Percentiles rank a stretch among this genome's conserved stretches.
These are phyloP conservation scores for Hippotragus niger DNA, from an alignment of 2,113 vertebrate genomes.

Conservation along the genomic window DNA sequence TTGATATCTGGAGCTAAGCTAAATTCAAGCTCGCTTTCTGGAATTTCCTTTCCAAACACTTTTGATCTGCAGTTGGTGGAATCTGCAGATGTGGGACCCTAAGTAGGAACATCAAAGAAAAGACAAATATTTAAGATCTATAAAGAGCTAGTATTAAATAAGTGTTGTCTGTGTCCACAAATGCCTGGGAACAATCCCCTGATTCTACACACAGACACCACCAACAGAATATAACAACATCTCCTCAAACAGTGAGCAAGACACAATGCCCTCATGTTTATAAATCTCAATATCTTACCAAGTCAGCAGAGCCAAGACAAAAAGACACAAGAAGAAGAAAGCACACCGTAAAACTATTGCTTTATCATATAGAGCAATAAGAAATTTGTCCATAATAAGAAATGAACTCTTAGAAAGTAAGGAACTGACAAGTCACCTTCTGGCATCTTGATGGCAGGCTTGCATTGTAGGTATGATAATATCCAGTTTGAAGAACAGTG, in stretches of 20 bases:
- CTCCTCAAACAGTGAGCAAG: not conserved
- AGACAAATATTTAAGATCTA: not conserved
- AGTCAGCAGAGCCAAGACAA: not conserved
- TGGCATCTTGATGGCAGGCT: not conserved
- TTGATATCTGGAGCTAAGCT: not conserved
- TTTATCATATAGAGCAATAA: not conserved
- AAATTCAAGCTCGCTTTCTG: not conserved
- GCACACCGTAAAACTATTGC: rapidly evolving
- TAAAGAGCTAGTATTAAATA: not conserved
- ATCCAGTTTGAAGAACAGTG: not conserved
- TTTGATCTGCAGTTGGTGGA: not conserved
- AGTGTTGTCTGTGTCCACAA: not conserved
- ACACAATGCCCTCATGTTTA: not conserved
- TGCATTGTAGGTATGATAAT: not conserved
- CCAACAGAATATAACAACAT: not conserved
- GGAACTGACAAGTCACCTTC: not conserved
- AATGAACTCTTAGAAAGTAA: not conserved
- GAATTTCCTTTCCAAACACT: not conserved
- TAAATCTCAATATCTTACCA: not conserved
- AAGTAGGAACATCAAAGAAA: not conserved
- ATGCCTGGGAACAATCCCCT: not conserved
- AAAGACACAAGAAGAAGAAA: not conserved
- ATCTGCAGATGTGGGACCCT: not conserved
- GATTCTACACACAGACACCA: rapidly evolving
- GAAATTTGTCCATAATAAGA: not conserved